phyloP scores from a whole-genome alignment of 2,888 invertebrate species.

The Arge pagana region DNA sequence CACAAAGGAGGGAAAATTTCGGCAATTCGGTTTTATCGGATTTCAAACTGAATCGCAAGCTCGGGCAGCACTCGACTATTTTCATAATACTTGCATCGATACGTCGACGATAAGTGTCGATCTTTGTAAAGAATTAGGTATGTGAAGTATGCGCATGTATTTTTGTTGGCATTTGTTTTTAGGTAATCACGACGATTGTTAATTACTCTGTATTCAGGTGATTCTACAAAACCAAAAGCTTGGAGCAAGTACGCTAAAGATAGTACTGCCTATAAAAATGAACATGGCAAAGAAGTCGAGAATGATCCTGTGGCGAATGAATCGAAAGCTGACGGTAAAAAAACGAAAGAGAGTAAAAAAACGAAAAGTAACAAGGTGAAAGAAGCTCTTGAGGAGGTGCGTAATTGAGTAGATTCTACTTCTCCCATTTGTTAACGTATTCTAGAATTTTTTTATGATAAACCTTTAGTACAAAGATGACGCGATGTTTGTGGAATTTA shows the following conservation, averaged over 20 bases:
- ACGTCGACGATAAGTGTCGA: constrained; percentile 82
- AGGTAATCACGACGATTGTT: neutral
- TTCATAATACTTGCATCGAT: constrained; percentile 84
- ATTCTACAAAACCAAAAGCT: constrained; percentile 78
- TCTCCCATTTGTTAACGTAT: neutral
- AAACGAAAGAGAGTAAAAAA: constrained; percentile 46
- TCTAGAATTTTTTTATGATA: neutral
- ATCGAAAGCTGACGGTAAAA: constrained; percentile 38
- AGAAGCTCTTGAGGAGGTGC: constrained; percentile 71
- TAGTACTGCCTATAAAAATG: constrained; percentile 68
- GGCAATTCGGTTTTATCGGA: constrained; percentile 93
- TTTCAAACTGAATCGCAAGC: constrained; percentile 84
- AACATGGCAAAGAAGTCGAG: constrained; percentile 53
- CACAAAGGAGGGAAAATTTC: constrained; percentile 87
- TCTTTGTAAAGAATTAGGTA: constrained; percentile 70
- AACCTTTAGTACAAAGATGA: constrained; percentile 77
- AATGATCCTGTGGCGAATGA: constrained; percentile 44
- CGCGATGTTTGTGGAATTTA: constrained; percentile 86
- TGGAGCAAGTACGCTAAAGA: constrained; percentile 93
- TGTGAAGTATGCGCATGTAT: constrained; percentile 34
- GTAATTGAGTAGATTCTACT: constrained; percentile 8
- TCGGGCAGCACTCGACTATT: constrained; percentile 73
- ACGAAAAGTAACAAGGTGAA: constrained; percentile 62
- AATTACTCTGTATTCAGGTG: constrained; percentile 53
- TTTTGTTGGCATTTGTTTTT: neutral